Percentiles rank a stretch among this genome's conserved stretches.
phyloP scores from a whole-genome alignment of 2,888 invertebrate species.

The Erannis defoliaria region DNA sequence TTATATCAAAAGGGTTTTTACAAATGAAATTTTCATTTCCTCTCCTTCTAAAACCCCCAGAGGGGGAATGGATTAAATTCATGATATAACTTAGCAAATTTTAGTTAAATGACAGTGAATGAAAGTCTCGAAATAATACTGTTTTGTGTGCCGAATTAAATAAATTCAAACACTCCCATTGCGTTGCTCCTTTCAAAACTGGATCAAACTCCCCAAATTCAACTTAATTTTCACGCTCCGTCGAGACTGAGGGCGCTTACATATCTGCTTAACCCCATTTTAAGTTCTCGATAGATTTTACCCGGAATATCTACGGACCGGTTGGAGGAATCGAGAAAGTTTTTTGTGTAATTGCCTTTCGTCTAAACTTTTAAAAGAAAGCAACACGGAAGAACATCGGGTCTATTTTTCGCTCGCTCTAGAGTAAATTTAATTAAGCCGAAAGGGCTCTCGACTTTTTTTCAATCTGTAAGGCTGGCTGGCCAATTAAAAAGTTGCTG shows the following conservation, averaged over 20 bases:
- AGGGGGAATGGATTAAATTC: constrained; percentile 53
- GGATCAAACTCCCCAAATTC: constrained; percentile 29
- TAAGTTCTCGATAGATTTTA: constrained; percentile 29
- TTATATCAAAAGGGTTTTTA: constrained; percentile 65
- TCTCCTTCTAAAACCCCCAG: constrained; percentile 49
- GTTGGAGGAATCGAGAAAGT: constrained; percentile 40
- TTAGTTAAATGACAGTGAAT: constrained; percentile 49
- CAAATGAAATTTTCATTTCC: constrained; percentile 63
- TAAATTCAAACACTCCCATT: constrained; percentile 43
- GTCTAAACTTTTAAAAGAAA: constrained; percentile 55
- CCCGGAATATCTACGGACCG: constrained; percentile 9
- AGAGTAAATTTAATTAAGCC: constrained; percentile 80
- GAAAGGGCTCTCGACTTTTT: constrained; percentile 74
- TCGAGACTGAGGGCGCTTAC: constrained; percentile 28
- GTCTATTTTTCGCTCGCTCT: constrained; percentile 65
- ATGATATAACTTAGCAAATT: constrained; percentile 53
- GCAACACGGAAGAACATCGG: constrained; percentile 59
- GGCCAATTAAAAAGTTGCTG: constrained; percentile 82
- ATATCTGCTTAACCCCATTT: constrained; percentile 34
- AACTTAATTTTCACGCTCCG: constrained; percentile 36
- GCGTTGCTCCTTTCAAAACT: constrained; percentile 33
- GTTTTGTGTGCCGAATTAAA: constrained; percentile 45
- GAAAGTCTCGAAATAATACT: constrained; percentile 37
- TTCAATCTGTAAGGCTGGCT: constrained; percentile 72
- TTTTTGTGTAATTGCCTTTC: constrained; percentile 61